Conservation (phyloP, 2,888 invertebrate species). For the Physocephala rufipes region DNA sequence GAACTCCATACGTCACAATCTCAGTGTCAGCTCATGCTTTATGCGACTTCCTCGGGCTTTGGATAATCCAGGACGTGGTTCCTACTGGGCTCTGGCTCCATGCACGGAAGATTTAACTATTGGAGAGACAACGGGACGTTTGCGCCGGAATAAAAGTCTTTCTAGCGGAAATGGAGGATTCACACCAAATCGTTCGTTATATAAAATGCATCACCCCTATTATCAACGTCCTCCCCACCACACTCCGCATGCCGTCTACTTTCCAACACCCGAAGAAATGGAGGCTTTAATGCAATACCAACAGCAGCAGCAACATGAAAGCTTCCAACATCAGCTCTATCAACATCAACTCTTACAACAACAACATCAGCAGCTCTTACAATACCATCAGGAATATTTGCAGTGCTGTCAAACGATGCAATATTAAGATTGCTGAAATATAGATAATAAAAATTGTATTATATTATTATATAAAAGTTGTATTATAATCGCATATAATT, state of each 20-base stretch:
- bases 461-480: neutral
- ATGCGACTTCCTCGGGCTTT: slow-evolving; percentile 94
- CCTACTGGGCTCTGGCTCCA: slow-evolving; percentile 98
- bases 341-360: slow-evolving; percentile 40
- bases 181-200: neutral
- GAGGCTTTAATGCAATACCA: slow-evolving; percentile 32
- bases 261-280: slow-evolving; percentile 52
- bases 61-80: slow-evolving; percentile 98
- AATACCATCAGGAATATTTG: slow-evolving; percentile 40
- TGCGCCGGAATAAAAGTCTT: slow-evolving; percentile 70
- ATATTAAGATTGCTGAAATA: neutral
- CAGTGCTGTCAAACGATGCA: neutral
- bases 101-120: slow-evolving; percentile 96
- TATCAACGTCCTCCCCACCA: slow-evolving; percentile 45
- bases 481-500: neutral
- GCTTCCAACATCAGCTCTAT: slow-evolving; percentile 35
- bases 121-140: slow-evolving; percentile 94
- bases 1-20: slow-evolving; percentile 76
- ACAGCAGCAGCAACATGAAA: slow-evolving; percentile 41
- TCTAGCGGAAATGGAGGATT: slow-evolving; percentile 34
- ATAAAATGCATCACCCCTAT: slow-evolving; percentile 45
- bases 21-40: slow-evolving; percentile 90
- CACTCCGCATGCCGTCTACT: slow-evolving; percentile 53
- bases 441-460: neutral
- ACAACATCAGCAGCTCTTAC: slow-evolving; percentile 38